Percentiles rank a stretch among this genome's conserved stretches.
Evolutionary conservation across 1,140 invertebrate genomes (phyloP).

Genomic region (Homarus americanus): DNA sequence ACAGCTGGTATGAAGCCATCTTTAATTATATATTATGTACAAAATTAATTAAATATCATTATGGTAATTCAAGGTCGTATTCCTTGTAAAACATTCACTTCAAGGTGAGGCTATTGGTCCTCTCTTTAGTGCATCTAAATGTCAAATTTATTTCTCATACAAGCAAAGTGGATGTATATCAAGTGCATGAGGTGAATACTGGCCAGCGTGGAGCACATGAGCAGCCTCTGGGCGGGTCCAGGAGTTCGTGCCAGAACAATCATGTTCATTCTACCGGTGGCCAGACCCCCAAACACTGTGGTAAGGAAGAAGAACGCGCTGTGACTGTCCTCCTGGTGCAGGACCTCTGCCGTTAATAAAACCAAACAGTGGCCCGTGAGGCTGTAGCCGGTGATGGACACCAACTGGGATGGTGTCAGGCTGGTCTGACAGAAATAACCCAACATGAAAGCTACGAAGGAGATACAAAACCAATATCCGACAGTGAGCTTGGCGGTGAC

Average conservation of each 20-base stretch:
- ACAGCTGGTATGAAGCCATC: background rate
- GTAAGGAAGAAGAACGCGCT: conserved; percentile 49
- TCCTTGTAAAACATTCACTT: background rate
- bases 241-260: conserved; percentile 42
- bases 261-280: conserved; percentile 38
- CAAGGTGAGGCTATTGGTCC: background rate
- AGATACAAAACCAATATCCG: conserved; percentile 52
- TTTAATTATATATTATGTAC: background rate
- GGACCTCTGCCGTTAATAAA: conserved; percentile 46
- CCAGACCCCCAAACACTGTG: conserved; percentile 59
- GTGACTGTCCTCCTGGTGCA: conserved; percentile 60
- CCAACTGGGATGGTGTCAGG: conserved; percentile 33
- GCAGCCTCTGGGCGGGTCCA: conserved; percentile 43
- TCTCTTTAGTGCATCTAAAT: background rate
- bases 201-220: conserved; percentile 52
- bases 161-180: conserved; percentile 67
- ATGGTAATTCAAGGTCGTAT: background rate
- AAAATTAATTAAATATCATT: background rate
- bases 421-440: conserved; percentile 37
- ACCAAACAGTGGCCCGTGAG: conserved; percentile 57
- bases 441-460: conserved; percentile 38
- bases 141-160: conserved; percentile 63
- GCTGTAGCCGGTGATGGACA: conserved; percentile 52
- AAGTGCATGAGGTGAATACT: conserved; percentile 59
- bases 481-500: conserved; percentile 34